Evolutionary conservation across 1,140 invertebrate genomes (phyloP).

Genomic region (Scaptodrosophila lebanonensis): DNA sequence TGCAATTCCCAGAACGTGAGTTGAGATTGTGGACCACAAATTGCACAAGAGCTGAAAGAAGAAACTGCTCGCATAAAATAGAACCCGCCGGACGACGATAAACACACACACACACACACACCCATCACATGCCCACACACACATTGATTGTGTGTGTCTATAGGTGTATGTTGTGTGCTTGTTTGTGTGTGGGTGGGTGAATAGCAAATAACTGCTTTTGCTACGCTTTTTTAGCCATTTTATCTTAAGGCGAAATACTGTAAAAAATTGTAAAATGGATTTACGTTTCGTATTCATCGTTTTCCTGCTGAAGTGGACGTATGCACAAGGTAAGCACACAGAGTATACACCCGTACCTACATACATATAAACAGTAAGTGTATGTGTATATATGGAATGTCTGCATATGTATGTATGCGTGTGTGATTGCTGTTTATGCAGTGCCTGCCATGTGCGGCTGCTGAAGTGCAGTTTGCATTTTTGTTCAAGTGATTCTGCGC

Average conservation of each 20-base stretch:
- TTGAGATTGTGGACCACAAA: too few species aligned
- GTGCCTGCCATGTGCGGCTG: neutral
- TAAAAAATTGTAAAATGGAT: constrained; percentile 73
- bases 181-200: constrained; percentile 27
- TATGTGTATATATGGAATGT: constrained; percentile 5
- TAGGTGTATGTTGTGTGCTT: constrained; percentile 5
- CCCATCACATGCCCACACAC: constrained; percentile 5
- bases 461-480: constrained; percentile 52
- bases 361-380: constrained; percentile 17
- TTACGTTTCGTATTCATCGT: constrained; percentile 76
- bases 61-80: constrained; percentile 34
- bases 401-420: constrained; percentile 3
- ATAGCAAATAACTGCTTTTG: constrained; percentile 67
- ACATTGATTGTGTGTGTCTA: constrained; percentile 9
- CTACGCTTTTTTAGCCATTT: constrained; percentile 71
- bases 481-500: constrained; percentile 33
- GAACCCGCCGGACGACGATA: constrained; percentile 18
- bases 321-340: constrained; percentile 70
- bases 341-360: constrained; percentile 4
- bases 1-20: too few species aligned
- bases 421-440: constrained; percentile 60
- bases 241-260: constrained; percentile 71
- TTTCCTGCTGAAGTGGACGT: constrained; percentile 74
- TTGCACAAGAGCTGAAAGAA: neutral
- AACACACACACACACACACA: constrained; percentile 4